Conservation (phyloP, 2,797 vertebrate genomes). For the Morus bassanus region DNA sequence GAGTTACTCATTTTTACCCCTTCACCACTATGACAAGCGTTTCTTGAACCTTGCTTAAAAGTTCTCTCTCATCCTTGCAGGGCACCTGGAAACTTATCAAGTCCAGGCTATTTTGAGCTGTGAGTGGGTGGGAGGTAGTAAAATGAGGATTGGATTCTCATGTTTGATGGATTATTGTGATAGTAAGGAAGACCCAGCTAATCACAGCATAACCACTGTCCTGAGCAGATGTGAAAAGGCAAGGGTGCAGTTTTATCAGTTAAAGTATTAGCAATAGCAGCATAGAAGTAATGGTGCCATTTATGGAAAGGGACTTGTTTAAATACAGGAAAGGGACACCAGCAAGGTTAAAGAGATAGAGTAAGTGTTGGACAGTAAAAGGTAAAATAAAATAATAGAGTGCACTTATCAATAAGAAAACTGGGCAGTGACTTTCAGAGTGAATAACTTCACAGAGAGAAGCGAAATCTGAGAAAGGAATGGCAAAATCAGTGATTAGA, state of each 20-base stretch:
- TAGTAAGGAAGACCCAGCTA: not conserved
- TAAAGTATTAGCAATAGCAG: not conserved
- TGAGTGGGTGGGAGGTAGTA: not conserved
- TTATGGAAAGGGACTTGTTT: not conserved
- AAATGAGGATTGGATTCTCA: slow-evolving; percentile 21
- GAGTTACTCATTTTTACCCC: slow-evolving; percentile 45
- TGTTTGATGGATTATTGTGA: slow-evolving; percentile 8
- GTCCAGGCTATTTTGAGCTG: slow-evolving; percentile 27
- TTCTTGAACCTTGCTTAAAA: slow-evolving; percentile 40
- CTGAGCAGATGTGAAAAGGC: not conserved
- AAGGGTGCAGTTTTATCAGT: not conserved
- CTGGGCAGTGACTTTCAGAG: not conserved
- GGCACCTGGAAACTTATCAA: slow-evolving; percentile 40
- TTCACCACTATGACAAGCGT: slow-evolving; percentile 31
- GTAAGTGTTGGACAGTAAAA: not conserved
- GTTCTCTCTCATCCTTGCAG: slow-evolving; percentile 20
- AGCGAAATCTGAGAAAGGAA: not conserved
- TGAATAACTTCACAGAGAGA: not conserved
- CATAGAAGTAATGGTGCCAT: not conserved
- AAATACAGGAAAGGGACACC: not conserved
- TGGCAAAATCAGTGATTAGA: not conserved
- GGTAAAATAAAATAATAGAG: not conserved
- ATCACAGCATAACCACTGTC: not conserved
- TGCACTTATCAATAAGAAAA: not conserved
- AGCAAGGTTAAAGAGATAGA: not conserved